Conservation (phyloP, 2,113 vertebrate species). For the Leptosomus discolor region DNA sequence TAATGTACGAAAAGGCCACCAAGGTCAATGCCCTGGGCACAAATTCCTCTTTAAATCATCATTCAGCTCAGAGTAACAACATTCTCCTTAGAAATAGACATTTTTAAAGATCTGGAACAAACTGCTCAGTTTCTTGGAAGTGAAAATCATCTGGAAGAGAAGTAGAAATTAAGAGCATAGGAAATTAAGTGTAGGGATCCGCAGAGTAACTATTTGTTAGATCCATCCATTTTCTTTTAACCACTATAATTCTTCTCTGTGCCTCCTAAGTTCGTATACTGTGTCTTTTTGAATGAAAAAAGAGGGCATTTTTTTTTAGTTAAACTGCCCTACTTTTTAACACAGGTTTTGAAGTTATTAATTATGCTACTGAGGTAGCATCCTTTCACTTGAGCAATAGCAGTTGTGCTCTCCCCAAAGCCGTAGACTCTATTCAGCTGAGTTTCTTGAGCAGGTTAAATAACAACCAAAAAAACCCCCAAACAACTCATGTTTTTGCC, state of each 20-base stretch:
- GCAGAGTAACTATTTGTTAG: neutral
- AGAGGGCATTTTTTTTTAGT: neutral
- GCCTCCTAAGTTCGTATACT: neutral
- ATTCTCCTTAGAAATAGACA: constrained; percentile 26
- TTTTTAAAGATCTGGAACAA: constrained; percentile 22
- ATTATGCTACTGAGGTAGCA: neutral
- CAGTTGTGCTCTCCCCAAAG: neutral
- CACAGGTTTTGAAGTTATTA: neutral
- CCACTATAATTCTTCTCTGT: neutral
- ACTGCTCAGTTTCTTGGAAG: neutral
- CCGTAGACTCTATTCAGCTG: neutral
- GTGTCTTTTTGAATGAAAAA: neutral
- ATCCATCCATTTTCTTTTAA: neutral
- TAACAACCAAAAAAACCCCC: neutral
- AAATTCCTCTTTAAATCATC: constrained; percentile 75
- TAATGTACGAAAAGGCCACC: constrained; percentile 73
- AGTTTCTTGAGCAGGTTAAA: neutral
- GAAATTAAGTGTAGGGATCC: neutral
- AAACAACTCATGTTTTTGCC: fast-evolving
- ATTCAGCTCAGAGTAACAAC: constrained; percentile 66
- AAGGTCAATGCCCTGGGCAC: constrained; percentile 80
- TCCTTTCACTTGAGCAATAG: neutral
- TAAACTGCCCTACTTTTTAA: neutral
- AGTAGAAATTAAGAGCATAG: neutral
- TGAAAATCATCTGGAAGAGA: neutral